Evolutionary conservation across 2,888 invertebrate genomes (phyloP).

Genomic region (Griposia aprilina): DNA sequence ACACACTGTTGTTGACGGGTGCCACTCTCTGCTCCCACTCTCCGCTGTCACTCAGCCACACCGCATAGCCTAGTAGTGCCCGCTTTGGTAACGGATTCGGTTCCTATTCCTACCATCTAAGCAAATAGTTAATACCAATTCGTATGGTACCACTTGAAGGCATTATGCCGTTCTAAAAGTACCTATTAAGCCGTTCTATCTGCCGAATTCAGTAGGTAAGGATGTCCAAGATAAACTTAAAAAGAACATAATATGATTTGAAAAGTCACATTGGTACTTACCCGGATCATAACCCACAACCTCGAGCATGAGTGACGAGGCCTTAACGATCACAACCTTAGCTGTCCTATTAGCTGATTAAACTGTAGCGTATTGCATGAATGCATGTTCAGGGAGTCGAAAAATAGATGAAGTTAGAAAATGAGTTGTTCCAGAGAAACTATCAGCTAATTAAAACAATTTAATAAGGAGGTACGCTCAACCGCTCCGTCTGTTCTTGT

Average conservation of each 20-base stretch:
- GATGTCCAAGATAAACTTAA: background rate
- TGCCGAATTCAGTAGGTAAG: too few species aligned
- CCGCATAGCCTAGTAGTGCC: background rate
- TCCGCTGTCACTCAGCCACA: too few species aligned
- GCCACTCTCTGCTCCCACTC: too few species aligned
- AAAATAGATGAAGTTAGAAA: background rate
- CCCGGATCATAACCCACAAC: background rate
- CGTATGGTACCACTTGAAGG: too few species aligned
- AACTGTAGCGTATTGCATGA: background rate
- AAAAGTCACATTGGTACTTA: background rate
- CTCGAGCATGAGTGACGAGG: background rate
- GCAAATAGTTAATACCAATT: background rate
- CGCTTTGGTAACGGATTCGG: background rate
- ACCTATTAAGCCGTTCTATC: too few species aligned
- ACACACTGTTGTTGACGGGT: too few species aligned
- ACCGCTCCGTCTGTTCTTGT: background rate
- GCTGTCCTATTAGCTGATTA: background rate
- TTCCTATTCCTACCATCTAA: background rate
- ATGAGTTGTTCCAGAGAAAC: background rate
- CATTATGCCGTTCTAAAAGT: too few species aligned
- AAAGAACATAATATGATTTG: background rate
- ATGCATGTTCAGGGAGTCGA: background rate
- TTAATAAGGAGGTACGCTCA: background rate
- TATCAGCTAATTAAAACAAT: background rate
- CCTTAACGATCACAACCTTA: background rate